These are phyloP conservation scores for Brachionus rubens DNA, from an alignment of 1,140 invertebrate genomes.

Conservation along the genomic window DNA sequence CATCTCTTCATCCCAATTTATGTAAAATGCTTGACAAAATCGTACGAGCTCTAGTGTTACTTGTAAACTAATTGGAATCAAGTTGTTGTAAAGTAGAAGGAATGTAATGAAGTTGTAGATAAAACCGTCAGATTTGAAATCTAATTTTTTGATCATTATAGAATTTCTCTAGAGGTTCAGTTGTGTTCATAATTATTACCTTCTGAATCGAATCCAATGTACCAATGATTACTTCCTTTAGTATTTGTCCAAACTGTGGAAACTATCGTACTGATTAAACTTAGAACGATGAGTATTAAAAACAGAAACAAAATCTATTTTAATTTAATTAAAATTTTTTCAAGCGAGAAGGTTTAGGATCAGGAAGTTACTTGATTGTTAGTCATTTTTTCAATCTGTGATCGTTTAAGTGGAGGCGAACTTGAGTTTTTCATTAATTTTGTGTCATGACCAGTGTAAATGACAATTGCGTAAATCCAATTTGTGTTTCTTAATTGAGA, in stretches of 20 bases:
- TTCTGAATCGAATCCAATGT: slow-evolving; percentile 67
- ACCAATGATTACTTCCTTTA: slow-evolving; percentile 69
- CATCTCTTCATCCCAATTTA: slow-evolving; percentile 55
- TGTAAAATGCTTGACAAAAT: slow-evolving; percentile 72
- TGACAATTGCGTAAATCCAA: slow-evolving; percentile 66
- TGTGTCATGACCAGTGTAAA: slow-evolving; percentile 94
- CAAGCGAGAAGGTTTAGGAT: no score
- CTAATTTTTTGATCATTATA: background rate
- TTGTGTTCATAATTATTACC: background rate
- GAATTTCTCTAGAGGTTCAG: background rate
- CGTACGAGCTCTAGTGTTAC: slow-evolving; percentile 97
- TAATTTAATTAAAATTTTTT: background rate
- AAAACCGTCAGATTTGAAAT: slow-evolving; percentile 9
- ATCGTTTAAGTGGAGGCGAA: slow-evolving; percentile 78
- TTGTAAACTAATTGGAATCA: slow-evolving; percentile 98
- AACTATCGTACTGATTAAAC: slow-evolving; percentile 80
- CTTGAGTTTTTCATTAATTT: slow-evolving; percentile 77
- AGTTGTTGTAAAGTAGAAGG: slow-evolving; percentile 97
- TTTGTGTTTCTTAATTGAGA: slow-evolving; percentile 48
- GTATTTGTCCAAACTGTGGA: slow-evolving; percentile 77
- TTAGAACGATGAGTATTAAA: slow-evolving; percentile 80
- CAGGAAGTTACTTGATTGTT: slow-evolving; percentile 66
- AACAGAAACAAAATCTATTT: slow-evolving; percentile 81
- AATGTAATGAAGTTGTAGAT: slow-evolving; percentile 71
- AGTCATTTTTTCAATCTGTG: slow-evolving; percentile 85